Percentiles rank a stretch among this genome's conserved stretches.
Evolutionary conservation across 2,888 invertebrate species (phyloP).

Genomic region (Pseudolycoriella hygida): DNA sequence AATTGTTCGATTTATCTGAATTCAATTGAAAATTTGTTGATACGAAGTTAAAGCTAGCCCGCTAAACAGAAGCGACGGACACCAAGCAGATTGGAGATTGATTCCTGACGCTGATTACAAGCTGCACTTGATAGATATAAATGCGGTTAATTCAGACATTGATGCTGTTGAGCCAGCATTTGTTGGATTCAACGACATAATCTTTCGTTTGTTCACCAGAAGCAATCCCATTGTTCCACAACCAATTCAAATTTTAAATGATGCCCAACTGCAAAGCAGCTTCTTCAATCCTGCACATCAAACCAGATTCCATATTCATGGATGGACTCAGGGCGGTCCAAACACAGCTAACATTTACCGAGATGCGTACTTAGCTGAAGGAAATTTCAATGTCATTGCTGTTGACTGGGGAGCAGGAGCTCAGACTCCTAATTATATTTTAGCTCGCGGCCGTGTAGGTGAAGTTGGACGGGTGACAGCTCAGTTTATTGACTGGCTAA

Average conservation of each 20-base stretch:
- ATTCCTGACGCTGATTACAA: neutral
- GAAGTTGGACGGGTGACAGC: slow-evolving; percentile 19
- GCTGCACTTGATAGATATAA: neutral
- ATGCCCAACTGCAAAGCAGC: neutral
- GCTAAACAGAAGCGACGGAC: too few relatives aligned
- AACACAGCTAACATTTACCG: neutral
- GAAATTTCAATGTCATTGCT: slow-evolving; percentile 17
- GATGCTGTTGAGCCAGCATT: neutral
- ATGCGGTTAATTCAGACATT: neutral
- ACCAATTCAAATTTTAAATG: neutral
- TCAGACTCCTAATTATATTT: slow-evolving; percentile 19
- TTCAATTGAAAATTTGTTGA: too few relatives aligned
- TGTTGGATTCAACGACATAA: neutral
- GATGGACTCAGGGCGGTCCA: neutral
- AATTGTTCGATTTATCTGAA: too few relatives aligned
- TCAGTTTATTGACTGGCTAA: slow-evolving; percentile 18
- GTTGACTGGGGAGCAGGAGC: slow-evolving; percentile 23
- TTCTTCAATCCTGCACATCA: neutral
- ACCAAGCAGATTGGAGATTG: neutral
- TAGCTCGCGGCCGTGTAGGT: slow-evolving; percentile 18
- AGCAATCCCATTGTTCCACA: neutral
- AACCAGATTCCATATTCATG: neutral
- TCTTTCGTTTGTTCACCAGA: neutral
- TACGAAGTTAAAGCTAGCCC: too few relatives aligned
- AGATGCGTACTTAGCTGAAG: neutral